A percentile compares a stretch with the other conserved stretches of the same genome.
Evolutionary conservation across 2,888 invertebrate genomes (phyloP).

Genomic region (Stenodema calcarata): DNA sequence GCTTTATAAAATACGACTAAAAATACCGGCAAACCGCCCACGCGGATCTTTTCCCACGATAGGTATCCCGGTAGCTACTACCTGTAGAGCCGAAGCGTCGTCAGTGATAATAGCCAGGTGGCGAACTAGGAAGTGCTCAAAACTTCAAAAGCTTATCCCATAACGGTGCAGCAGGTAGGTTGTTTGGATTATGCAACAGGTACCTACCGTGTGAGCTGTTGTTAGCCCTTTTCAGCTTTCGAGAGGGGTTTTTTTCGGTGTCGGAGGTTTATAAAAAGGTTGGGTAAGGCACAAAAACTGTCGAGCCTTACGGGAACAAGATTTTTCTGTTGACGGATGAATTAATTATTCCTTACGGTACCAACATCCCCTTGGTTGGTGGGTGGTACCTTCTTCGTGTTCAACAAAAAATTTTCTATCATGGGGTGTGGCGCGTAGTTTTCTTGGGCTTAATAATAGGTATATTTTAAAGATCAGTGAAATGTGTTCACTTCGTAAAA

Average conservation of each 20-base stretch:
- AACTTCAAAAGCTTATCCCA: conserved; percentile 12
- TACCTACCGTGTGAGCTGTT: not conserved
- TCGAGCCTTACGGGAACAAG: not conserved
- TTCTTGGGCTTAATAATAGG: too few relatives aligned
- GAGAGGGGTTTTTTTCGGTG: not conserved
- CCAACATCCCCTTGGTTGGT: too few relatives aligned
- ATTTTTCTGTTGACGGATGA: not conserved
- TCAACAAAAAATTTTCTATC: too few relatives aligned
- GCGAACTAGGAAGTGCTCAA: not conserved
- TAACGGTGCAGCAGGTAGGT: conserved; percentile 1
- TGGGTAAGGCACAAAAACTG: not conserved
- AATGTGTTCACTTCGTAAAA: too few relatives aligned
- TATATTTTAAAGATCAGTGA: too few relatives aligned
- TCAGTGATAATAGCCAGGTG: not conserved
- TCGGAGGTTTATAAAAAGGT: not conserved
- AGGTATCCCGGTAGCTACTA: not conserved
- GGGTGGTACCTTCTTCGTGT: too few relatives aligned
- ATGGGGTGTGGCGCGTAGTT: too few relatives aligned
- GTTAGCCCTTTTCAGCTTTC: not conserved
- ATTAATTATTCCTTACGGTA: not conserved
- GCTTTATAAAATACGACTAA: too few relatives aligned
- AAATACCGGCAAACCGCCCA: not conserved
- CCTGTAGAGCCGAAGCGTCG: not conserved
- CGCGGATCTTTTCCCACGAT: not conserved
- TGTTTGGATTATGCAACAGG: conserved; percentile 29